A percentile compares a stretch with the other conserved stretches of the same genome.
Conservation (phyloP, 2,113 vertebrate genomes). For the Scophthalmus maximus region DNA sequence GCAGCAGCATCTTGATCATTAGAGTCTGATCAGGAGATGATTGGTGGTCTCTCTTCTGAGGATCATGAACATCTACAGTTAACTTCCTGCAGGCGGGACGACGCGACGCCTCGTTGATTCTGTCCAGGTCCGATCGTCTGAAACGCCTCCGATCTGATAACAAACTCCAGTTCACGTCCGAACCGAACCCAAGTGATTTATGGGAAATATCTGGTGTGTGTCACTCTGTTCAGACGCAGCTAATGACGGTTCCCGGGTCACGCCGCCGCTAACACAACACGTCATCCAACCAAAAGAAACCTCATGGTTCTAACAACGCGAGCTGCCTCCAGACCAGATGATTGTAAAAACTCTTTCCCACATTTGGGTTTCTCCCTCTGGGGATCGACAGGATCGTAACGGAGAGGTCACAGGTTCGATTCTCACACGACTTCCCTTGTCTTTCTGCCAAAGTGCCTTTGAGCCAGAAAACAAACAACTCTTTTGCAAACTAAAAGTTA, state of each 20-base stretch:
- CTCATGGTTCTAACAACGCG: slow-evolving; percentile 45
- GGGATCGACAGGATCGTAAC: not conserved
- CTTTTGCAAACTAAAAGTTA: not conserved
- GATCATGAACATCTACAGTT: not conserved
- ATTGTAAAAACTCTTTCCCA: slow-evolving; percentile 48
- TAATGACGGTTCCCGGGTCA: slow-evolving; percentile 41
- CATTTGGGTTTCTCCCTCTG: slow-evolving; percentile 1
- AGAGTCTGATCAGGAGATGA: not conserved
- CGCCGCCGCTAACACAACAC: slow-evolving; percentile 53
- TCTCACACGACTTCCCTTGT: slow-evolving; percentile 7
- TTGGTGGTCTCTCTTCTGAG: not conserved
- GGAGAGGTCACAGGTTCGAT: slow-evolving; percentile 47
- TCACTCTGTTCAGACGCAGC: slow-evolving; percentile 30
- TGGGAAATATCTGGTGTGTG: slow-evolving; percentile 65
- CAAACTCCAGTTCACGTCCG: slow-evolving; percentile 23
- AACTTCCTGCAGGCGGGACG: no score
- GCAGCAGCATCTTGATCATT: no score
- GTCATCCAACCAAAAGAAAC: slow-evolving; percentile 39
- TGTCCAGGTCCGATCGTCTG: slow-evolving; percentile 34
- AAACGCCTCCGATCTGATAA: slow-evolving; percentile 48
- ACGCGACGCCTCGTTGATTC: not conserved
- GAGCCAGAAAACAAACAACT: not conserved
- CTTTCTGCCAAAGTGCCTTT: slow-evolving; percentile 27
- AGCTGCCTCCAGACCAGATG: slow-evolving; percentile 32
- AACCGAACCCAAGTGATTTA: slow-evolving; percentile 53